Percentiles rank a stretch among this genome's conserved stretches.
These are phyloP conservation scores for Bufotes viridis DNA, from an alignment of 2,797 vertebrate species.

Conservation along the genomic window DNA sequence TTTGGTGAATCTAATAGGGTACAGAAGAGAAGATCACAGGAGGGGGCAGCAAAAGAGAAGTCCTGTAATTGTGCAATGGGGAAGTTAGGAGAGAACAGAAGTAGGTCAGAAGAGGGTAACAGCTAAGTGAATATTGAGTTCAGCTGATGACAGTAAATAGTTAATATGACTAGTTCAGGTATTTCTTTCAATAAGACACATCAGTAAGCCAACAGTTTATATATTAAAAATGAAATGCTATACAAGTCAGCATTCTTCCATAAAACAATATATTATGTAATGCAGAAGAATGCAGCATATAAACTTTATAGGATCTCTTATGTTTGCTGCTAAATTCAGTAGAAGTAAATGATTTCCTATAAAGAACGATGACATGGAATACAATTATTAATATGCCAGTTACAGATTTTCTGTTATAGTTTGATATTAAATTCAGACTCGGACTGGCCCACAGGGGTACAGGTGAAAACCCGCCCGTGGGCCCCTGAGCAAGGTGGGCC, in stretches of 20 bases:
- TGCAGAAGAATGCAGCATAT: conserved; percentile 6
- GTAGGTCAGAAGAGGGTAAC: neutral
- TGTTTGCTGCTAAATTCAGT: neutral
- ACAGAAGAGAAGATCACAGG: too few species aligned
- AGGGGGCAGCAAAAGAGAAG: neutral
- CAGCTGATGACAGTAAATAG: neutral
- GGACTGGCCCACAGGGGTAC: too few species aligned
- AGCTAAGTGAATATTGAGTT: neutral
- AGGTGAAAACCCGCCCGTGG: too few species aligned
- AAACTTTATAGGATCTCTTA: conserved; percentile 11
- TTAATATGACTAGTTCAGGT: neutral
- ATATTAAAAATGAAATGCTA: conserved; percentile 12
- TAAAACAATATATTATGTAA: conserved; percentile 1
- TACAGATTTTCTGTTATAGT: neutral
- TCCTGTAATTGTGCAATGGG: neutral
- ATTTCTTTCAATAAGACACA: neutral
- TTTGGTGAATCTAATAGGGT: too few species aligned
- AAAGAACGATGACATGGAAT: neutral
- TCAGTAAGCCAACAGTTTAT: neutral
- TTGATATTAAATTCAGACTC: neutral
- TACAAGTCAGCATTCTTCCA: neutral
- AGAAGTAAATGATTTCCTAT: conserved; percentile 8
- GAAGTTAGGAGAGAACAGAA: neutral
- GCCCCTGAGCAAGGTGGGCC: too few species aligned
- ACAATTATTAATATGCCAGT: neutral